A percentile compares a stretch with the other conserved stretches of the same genome.
These are phyloP conservation scores for Mesopsocus fuscifrons DNA, from an alignment of 2,888 invertebrate genomes.

Conservation along the genomic window DNA sequence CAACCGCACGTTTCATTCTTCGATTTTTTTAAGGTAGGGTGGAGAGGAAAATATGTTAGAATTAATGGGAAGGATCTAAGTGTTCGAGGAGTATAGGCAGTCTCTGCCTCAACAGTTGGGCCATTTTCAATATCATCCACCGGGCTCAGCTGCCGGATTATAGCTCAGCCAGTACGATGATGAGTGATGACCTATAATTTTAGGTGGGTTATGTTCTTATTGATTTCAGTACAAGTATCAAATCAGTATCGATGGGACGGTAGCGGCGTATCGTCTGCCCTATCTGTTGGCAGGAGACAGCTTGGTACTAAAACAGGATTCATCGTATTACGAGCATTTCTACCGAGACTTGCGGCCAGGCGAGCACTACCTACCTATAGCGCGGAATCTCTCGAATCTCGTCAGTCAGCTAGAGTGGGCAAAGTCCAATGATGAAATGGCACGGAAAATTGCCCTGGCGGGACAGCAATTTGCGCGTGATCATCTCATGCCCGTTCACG, in stretches of 20 bases:
- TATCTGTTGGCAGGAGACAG: slow-evolving; percentile 79
- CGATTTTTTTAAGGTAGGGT: slow-evolving; percentile 77
- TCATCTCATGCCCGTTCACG: slow-evolving; percentile 60
- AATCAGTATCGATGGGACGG: slow-evolving; percentile 86
- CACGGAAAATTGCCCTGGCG: slow-evolving; percentile 40
- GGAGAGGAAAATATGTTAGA: slow-evolving; percentile 1
- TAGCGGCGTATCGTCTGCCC: slow-evolving; percentile 87
- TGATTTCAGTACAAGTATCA: slow-evolving; percentile 89
- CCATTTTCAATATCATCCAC: too few species aligned
- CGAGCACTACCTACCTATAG: slow-evolving; percentile 69
- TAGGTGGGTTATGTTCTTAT: too few species aligned
- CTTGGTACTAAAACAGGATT: slow-evolving; percentile 78
- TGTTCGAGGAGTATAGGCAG: too few species aligned
- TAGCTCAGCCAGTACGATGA: too few species aligned
- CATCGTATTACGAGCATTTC: slow-evolving; percentile 89
- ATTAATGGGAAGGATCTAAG: too few species aligned
- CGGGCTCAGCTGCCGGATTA: too few species aligned
- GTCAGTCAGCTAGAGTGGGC: slow-evolving; percentile 64
- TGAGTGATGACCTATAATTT: too few species aligned
- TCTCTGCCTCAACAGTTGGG: too few species aligned
- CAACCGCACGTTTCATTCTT: slow-evolving; percentile 72
- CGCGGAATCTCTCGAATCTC: slow-evolving; percentile 61
- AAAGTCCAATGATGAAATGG: slow-evolving; percentile 44
- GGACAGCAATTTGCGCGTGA: slow-evolving; percentile 53
- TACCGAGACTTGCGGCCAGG: slow-evolving; percentile 55